phyloP scores from a whole-genome alignment of 92 coral and sea anemone genomes.

The Phenganax subtilis region DNA sequence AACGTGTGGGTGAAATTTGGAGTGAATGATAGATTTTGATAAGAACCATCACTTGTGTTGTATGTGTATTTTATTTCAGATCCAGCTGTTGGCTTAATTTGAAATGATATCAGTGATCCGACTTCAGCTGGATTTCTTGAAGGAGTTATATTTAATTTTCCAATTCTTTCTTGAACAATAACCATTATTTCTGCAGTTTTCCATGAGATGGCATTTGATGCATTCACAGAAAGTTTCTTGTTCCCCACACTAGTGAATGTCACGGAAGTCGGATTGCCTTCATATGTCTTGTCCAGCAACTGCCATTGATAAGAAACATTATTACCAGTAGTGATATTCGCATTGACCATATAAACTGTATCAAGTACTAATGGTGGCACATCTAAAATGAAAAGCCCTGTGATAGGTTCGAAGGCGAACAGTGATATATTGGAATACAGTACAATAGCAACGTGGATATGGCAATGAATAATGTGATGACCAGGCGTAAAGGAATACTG shows the following conservation, averaged over 20 bases:
- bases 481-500: conserved; percentile 56
- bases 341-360: conserved; percentile 55
- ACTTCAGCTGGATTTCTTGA: conserved; percentile 80
- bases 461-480: conserved; percentile 4
- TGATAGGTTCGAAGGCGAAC: conserved; percentile 60
- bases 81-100: conserved; percentile 65
- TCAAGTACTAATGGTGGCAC: conserved; percentile 60
- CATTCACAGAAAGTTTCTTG: conserved; percentile 57
- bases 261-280: conserved; percentile 40
- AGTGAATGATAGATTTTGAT: not conserved
- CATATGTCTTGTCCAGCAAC: conserved; percentile 31
- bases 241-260: conserved; percentile 57
- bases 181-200: conserved; percentile 46
- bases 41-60: not conserved
- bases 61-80: conserved; percentile 54
- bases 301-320: conserved; percentile 72
- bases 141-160: conserved; percentile 58
- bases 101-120: conserved; percentile 58
- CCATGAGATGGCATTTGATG: conserved; percentile 67
- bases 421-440: conserved; percentile 47
- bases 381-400: conserved; percentile 51
- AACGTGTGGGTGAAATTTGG: not conserved
- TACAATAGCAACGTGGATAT: conserved; percentile 32
- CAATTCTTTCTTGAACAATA: conserved; percentile 61
- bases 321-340: conserved; percentile 60